phyloP scores from a whole-genome alignment of 2,888 invertebrate species.

The Tiliacea aurago region DNA sequence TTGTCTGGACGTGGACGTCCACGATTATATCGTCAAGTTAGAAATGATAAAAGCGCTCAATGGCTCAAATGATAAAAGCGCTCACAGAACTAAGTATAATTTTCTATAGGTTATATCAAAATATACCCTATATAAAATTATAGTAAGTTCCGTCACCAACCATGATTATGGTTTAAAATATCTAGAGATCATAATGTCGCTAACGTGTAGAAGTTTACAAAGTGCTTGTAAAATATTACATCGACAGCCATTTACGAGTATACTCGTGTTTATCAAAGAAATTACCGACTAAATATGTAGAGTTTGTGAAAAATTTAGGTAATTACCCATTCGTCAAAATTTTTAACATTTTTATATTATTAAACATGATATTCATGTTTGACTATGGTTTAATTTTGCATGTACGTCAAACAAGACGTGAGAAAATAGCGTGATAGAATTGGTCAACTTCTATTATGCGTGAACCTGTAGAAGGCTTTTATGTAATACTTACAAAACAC shows the following conservation, averaged over 20 bases:
- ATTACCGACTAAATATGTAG: background rate
- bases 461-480: background rate
- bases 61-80: no score
- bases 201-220: slow-evolving; percentile 20
- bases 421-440: background rate
- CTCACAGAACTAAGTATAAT: no score
- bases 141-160: background rate
- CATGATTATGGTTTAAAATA: background rate
- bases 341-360: slow-evolving; percentile 4
- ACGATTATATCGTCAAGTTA: background rate
- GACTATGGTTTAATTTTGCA: slow-evolving; percentile 12
- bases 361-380: background rate
- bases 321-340: slow-evolving; percentile 26
- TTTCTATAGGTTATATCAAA: no score
- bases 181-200: slow-evolving; percentile 15
- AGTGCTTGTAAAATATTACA: slow-evolving; percentile 28
- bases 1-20: background rate
- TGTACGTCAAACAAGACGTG: background rate
- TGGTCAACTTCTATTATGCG: background rate
- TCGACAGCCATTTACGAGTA: background rate
- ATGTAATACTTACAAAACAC: background rate
- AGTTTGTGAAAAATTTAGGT: slow-evolving; percentile 23
- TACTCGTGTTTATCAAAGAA: slow-evolving; percentile 5
- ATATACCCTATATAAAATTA: background rate
- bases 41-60: background rate